Conservation (phyloP, 2,797 vertebrate species). For the Danionella dracula region DNA sequence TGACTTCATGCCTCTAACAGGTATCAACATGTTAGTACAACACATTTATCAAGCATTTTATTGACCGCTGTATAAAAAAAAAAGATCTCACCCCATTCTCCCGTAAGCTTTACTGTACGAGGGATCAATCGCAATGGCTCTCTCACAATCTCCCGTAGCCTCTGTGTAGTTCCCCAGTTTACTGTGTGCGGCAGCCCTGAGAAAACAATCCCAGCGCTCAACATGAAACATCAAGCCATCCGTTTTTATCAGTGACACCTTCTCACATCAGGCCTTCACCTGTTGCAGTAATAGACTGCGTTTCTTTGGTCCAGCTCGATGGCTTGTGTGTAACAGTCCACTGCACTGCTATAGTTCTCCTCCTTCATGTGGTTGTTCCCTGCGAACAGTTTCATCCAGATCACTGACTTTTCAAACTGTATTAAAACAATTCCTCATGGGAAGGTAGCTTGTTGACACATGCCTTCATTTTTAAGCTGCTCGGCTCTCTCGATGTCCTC, state of each 20-base stretch:
- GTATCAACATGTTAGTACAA: too few relatives aligned
- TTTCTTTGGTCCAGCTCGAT: conserved; percentile 91
- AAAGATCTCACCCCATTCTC: conserved; percentile 87
- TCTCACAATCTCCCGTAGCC: conserved; percentile 88
- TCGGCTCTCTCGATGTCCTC: conserved; percentile 86
- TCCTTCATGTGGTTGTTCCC: conserved; percentile 99
- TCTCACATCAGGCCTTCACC: conserved; percentile 54
- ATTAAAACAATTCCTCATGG: too few relatives aligned
- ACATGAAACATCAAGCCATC: background rate
- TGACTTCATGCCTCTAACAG: too few relatives aligned
- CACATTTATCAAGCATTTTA: too few relatives aligned
- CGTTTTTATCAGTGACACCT: background rate
- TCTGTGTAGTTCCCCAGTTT: conserved; percentile 88
- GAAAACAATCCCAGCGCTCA: conserved; percentile 1
- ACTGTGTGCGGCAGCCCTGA: conserved; percentile 92
- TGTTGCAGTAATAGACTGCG: conserved; percentile 96
- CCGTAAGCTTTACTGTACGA: conserved; percentile 97
- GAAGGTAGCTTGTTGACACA: too few relatives aligned
- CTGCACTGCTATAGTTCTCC: conserved; percentile 87
- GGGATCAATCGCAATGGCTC: conserved; percentile 89
- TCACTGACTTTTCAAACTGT: too few relatives aligned
- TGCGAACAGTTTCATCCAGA: conserved; percentile 55
- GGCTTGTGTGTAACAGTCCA: conserved; percentile 91
- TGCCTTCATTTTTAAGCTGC: conserved; percentile 95
- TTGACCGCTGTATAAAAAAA: too few relatives aligned